Conservation (phyloP, 2,797 vertebrate genomes). For the Anabacerthia variegaticeps region DNA sequence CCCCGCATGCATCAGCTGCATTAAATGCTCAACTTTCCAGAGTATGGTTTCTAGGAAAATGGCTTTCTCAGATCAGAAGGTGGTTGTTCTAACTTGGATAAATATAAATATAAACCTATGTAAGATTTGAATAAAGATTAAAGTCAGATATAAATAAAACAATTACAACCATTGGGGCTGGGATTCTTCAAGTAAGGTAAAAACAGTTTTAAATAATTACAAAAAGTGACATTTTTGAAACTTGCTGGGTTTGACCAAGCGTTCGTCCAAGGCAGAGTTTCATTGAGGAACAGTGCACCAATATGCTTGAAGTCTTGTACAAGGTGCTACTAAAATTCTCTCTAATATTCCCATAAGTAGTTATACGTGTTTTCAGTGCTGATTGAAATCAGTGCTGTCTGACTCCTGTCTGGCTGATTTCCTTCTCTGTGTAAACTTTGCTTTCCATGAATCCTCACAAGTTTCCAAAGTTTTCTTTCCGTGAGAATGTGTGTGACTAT, state of each 20-base stretch:
- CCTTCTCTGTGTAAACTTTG: constrained; percentile 13
- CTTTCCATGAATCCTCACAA: not conserved
- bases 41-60: not conserved
- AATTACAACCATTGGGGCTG: not conserved
- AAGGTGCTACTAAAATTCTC: not conserved
- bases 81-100: not conserved
- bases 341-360: not conserved
- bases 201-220: not conserved
- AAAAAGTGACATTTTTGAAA: not conserved
- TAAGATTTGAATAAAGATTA: not conserved
- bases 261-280: not conserved
- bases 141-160: not conserved
- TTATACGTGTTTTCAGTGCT: not conserved
- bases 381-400: not conserved
- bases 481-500: not conserved
- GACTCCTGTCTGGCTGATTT: constrained; percentile 26
- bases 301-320: not conserved
- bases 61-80: not conserved
- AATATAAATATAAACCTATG: not conserved
- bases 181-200: not conserved
- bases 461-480: not conserved
- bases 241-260: not conserved
- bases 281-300: not conserved
- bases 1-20: not conserved
- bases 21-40: not conserved